Evolutionary conservation across 2,888 invertebrate species (phyloP), one percentile per base, ranked within the genome.

Genomic region (Hipparchia semele): DNA sequence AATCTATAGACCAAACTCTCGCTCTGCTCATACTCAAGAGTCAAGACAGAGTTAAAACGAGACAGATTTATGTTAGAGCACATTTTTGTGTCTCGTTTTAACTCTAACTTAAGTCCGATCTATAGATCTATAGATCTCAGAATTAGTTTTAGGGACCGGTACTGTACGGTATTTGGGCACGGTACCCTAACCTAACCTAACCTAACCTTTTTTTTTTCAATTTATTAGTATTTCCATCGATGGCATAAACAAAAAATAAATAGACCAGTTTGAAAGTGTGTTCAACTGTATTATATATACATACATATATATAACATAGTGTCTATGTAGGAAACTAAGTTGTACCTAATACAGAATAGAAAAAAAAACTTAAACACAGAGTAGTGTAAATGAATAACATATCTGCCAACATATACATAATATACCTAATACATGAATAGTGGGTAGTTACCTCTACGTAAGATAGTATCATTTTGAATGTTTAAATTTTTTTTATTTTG

Each of bases 391-490:
- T 64, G 68, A 81, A 78, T 81, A 80, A 86, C 87, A 87, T 87
- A 87, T 87, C 87, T 85, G 87, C 86, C 86, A 86, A 86, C 77
- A 82, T 81, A 81, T 80, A 79, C 80, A 81, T 86, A 86, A 85
- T 71, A 78, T 84, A 85, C 65, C 33, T 51, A 53, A 53, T 65
- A 65, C 65, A 65, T 65, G 53, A 33, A 65, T 65, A 65, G 65
- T 65, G 65, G 53, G 82, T 88, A 88, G 88, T 87, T 87, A 86
- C 88, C 87, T 83, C 69, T 82, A 80, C 75, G 78, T 78, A 56
- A 69, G 61, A 54, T 61, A 74, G 56, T 0, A 51, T 65, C 10
- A 8, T 49, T 51, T 59, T 68, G 23, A 51, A 60, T n/a, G 23
- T 46, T 62, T 46, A 3, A 46, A 8, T 46, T 62, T 49, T 58